Conservation (phyloP, 1,140 invertebrate species). For the Zaprionus davidi region DNA sequence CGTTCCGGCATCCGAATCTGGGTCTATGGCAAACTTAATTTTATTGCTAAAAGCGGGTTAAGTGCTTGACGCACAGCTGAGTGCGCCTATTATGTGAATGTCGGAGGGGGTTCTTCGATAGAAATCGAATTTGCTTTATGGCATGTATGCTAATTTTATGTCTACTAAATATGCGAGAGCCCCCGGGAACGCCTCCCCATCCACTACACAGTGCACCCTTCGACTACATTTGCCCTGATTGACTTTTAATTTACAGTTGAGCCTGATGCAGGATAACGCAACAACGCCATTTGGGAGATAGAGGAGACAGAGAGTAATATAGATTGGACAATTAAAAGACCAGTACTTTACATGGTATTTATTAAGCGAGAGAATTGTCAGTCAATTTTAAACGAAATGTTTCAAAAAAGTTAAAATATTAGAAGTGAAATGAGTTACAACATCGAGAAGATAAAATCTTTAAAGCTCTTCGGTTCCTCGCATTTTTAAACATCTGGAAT, state of each 20-base stretch:
- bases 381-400: neutral
- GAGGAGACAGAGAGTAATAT: neutral
- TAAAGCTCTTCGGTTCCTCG: too few species aligned
- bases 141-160: conserved; percentile 78
- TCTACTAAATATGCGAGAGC: conserved; percentile 44
- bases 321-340: neutral
- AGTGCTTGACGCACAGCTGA: conserved; percentile 74
- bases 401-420: neutral
- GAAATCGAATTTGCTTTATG: conserved; percentile 84
- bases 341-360: neutral
- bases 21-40: conserved; percentile 76
- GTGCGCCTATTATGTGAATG: conserved; percentile 56
- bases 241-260: conserved; percentile 67
- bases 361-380: neutral
- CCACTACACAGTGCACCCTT: conserved; percentile 10
- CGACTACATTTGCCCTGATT: conserved; percentile 57
- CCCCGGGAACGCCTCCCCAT: neutral
- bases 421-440: too few species aligned
- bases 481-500: too few species aligned
- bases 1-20: conserved; percentile 14
- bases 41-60: conserved; percentile 84
- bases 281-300: neutral
- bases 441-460: too few species aligned
- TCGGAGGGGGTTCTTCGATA: conserved; percentile 47
- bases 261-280: conserved; percentile 19